phyloP scores from a whole-genome alignment of 2,113 vertebrate species.

The Python bivittatus region DNA sequence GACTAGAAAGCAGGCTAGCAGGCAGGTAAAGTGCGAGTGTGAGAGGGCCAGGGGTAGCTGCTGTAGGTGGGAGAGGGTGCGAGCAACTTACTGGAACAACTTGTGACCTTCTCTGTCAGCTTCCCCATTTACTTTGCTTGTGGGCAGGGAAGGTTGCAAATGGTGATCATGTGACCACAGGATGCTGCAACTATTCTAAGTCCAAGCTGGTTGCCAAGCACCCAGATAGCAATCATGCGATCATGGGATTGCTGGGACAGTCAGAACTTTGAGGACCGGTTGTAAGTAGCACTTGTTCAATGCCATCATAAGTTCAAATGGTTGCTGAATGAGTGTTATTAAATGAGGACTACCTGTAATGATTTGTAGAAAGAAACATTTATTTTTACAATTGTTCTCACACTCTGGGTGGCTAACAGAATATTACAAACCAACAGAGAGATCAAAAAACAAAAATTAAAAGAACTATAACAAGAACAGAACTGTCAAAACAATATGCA shows the following conservation, averaged over 20 bases:
- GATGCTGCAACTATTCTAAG: neutral
- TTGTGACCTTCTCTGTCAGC: neutral
- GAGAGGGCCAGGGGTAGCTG: neutral
- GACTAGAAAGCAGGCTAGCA: neutral
- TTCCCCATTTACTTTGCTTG: neutral
- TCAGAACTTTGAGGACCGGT: neutral
- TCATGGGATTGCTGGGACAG: neutral
- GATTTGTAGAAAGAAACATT: neutral
- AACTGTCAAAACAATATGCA: neutral
- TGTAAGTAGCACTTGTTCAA: neutral
- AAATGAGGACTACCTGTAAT: neutral
- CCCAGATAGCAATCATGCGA: neutral
- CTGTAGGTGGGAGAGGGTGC: neutral
- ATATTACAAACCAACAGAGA: neutral
- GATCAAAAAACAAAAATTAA: neutral
- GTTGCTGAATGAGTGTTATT: neutral
- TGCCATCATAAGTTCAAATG: neutral
- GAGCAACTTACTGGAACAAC: neutral
- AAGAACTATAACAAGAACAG: neutral
- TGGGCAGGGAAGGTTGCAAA: neutral
- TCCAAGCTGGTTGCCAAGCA: neutral
- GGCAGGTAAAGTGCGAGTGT: neutral
- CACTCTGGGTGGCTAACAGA: neutral
- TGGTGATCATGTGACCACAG: neutral
- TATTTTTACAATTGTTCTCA: neutral